Evolutionary conservation across 2,888 invertebrate species (phyloP), one percentile per base, ranked within the genome.

Genomic region (Xestobium rufovillosum): DNA sequence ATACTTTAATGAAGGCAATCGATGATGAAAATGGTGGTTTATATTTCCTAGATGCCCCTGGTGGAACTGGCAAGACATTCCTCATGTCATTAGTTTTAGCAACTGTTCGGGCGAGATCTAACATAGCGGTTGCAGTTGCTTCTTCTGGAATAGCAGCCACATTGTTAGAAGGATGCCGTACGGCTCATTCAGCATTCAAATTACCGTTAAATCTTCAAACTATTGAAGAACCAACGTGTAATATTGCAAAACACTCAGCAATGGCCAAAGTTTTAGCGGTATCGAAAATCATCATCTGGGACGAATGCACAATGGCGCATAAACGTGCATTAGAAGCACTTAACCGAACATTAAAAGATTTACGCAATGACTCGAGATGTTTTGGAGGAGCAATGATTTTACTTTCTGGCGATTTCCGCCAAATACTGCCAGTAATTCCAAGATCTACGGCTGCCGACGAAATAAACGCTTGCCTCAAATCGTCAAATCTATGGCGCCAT

Each of bases 251-350:
- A 50, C 45, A 46, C 33, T 53, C 53, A 12, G 51, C 48, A 40
- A 53, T 51, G 49, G 56, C 48, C 28, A 51, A 46, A 51, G 47
- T 60, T 31, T 43, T 57, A 28, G 44, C 38, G 29, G 33, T 43
- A 38, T 50, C 51, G 28, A 46, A 45, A 45, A 39, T 58, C 14
- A 55, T 58, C 12, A 37, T 59, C 33, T 55, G 53, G 50, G 47
- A 49, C 39, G 48, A 52, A 42, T 49, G 48, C 38, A 54, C 51
- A 35, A 55, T 56, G 53, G 48, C 50, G 13, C 53, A 55, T 30
- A 53, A 51, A 47, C 43, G 47, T 30, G 38, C 49, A 39, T 44
- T 53, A 12, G 53, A 52, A 41, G 53, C 52, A 35, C 38, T 55
- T 8, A 31, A 55, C 34, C 39, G 49, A 41, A 53, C 50, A 27